phyloP scores from a whole-genome alignment of 2,888 invertebrate genomes.

The Aspidapion aeneum region DNA sequence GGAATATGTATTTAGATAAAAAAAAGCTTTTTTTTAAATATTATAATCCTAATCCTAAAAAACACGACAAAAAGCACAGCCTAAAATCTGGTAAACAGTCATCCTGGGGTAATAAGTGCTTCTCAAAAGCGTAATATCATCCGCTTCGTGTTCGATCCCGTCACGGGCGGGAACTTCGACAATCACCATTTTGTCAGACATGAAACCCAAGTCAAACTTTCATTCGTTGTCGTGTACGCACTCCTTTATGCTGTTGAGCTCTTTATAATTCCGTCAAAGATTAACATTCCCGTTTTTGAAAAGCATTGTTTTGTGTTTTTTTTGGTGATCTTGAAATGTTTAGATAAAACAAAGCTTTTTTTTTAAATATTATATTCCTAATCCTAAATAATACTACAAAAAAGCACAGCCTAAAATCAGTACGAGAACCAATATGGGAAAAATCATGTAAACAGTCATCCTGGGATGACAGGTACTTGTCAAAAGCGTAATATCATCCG shows the following conservation, averaged over 20 bases:
- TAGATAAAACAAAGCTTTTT: too few species aligned
- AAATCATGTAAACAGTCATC: constrained; percentile 73
- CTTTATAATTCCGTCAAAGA: too few species aligned
- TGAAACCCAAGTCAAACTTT: constrained; percentile 66
- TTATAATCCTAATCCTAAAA: too few species aligned
- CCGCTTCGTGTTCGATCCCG: constrained; percentile 73
- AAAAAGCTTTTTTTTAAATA: too few species aligned
- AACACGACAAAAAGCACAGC: constrained; percentile 83
- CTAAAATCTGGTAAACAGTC: constrained; percentile 71
- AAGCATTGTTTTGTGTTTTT: too few species aligned
- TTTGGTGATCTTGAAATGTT: too few species aligned
- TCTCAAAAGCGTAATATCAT: constrained; percentile 66
- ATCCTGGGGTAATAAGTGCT: constrained; percentile 80
- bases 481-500: constrained; percentile 67
- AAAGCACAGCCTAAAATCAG: constrained; percentile 78
- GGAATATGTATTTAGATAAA: too few species aligned
- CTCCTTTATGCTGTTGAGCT: too few species aligned
- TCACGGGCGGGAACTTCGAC: constrained; percentile 81
- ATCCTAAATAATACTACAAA: too few species aligned
- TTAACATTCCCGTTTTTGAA: too few species aligned
- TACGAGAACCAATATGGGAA: constrained; percentile 73
- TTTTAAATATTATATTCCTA: too few species aligned
- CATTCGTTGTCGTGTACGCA: constrained; percentile 78
- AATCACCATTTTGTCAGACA: constrained; percentile 75
- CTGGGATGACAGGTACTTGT: constrained; percentile 78